These are phyloP conservation scores for Drosophila melanocephala DNA, from an alignment of 2,888 invertebrate species.

Conservation along the genomic window DNA sequence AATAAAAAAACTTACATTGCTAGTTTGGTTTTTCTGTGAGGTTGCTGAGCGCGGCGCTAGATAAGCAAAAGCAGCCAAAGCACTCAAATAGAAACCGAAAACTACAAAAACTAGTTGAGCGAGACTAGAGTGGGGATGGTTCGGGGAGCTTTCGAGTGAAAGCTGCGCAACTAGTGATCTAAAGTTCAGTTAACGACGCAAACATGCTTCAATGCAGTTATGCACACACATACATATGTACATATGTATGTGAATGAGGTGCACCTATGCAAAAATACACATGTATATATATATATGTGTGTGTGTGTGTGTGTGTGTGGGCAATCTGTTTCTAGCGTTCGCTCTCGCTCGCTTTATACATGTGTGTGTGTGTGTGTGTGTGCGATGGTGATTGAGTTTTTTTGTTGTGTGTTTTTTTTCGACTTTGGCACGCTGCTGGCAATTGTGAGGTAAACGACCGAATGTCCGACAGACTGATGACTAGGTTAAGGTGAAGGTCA, in stretches of 20 bases:
- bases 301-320: neutral
- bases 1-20: conserved; percentile 45
- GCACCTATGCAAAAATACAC: neutral
- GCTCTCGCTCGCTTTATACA: neutral
- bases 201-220: neutral
- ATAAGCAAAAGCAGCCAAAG: conserved; percentile 35
- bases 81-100: conserved; percentile 62
- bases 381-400: conserved; percentile 45
- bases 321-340: conserved; percentile 7
- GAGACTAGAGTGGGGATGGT: neutral
- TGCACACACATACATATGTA: neutral
- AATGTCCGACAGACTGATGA: conserved; percentile 85
- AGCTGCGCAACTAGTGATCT: conserved; percentile 26
- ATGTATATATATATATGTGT: neutral
- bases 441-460: conserved; percentile 84
- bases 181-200: conserved; percentile 1
- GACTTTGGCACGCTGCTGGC: conserved; percentile 62
- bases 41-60: conserved; percentile 26
- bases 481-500: conserved; percentile 86
- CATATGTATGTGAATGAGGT: neutral
- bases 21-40: conserved; percentile 38
- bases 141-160: conserved; percentile 55
- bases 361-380: neutral
- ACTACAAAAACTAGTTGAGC: conserved; percentile 61
- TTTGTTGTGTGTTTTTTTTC: conserved; percentile 23